Conservation (phyloP, 2,797 vertebrate species). For the Denticeps clupeoides region DNA sequence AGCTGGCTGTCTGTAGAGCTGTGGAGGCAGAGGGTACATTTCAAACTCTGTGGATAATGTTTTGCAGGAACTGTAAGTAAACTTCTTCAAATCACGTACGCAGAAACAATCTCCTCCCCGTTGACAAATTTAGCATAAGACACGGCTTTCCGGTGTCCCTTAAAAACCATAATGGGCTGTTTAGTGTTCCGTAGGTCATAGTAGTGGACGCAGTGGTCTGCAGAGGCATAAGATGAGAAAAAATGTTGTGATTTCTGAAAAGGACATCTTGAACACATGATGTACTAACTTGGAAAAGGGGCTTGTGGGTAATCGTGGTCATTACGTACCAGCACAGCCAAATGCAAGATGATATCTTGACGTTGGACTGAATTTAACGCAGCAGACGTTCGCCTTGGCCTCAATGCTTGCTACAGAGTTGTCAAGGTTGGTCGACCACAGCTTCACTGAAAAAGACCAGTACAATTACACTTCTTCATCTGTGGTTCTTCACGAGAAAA, state of each 20-base stretch:
- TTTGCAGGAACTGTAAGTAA: too few species aligned
- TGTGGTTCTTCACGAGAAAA: neutral
- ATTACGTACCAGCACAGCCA: slow-evolving; percentile 83
- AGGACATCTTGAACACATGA: neutral
- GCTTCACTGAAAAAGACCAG: slow-evolving; percentile 77
- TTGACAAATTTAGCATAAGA: slow-evolving; percentile 98
- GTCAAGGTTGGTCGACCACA: slow-evolving; percentile 98
- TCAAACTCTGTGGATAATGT: too few species aligned
- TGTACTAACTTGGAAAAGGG: neutral
- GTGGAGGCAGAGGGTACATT: slow-evolving; percentile 6
- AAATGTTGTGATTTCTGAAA: neutral
- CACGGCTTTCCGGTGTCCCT: slow-evolving; percentile 95
- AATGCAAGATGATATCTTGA: slow-evolving; percentile 97
- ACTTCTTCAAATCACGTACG: too few species aligned
- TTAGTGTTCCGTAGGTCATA: slow-evolving; percentile 98
- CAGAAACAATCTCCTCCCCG: slow-evolving; percentile 96
- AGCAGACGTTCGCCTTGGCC: slow-evolving; percentile 96
- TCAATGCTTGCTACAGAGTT: slow-evolving; percentile 98
- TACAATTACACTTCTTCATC: too few species aligned
- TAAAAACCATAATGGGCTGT: slow-evolving; percentile 98
- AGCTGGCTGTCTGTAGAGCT: slow-evolving; percentile 97
- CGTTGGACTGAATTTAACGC: slow-evolving; percentile 96
- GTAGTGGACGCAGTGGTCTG: slow-evolving; percentile 99
- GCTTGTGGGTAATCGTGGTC: neutral
- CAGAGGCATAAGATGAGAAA: slow-evolving; percentile 1